Evolutionary conservation across 2,113 vertebrate genomes (phyloP), one percentile per base, ranked within the genome.

Genomic region (Microcebus ravelobensis): DNA sequence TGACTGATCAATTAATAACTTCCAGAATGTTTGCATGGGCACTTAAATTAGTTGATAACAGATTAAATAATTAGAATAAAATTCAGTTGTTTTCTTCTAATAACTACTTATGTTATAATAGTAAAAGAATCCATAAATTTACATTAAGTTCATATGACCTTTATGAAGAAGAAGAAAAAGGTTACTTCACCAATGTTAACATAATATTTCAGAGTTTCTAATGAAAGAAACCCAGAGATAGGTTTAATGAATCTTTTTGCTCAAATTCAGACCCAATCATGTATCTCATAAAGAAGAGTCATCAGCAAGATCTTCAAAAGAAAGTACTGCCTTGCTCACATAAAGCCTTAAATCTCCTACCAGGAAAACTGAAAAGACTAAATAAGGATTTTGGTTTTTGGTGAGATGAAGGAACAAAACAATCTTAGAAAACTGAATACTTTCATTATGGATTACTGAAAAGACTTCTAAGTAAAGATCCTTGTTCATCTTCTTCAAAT

Each of bases 291-390:
- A 98, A 97, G 45, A 55, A 84, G 83, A 65, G 17, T 93, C 94
- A 96, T 76, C 90, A 92, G 81, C n/a, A 84, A 95, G 67, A 88
- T 90, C 34, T 97, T 98, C 97, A 93, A 97, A 98, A 93, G 90
- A 93, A 98, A 92, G 52, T 93, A 93, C 91, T 93, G 65, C 92
- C 93, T 97, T 98, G 48, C 27, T 97, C 90, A 96, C 29, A 90
- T 86, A 98, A 96, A 95, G 23, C 50, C 91, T 97, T 97, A 97
- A 95, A 97, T 96, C 65, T 95, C 93, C 90, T 73, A 86, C 57
- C 31, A 90, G 82, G 83, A 96, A 97, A 91, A 42, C 25, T 87
- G 92, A 91, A 97, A 97, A 86, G 65, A 89, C 80, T 97, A 95
- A 96, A 90, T 13, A 95, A 80, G 59, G 61, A 96, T 97, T 97